Evolutionary conservation across 2,888 invertebrate genomes (phyloP), one percentile per base, ranked within the genome.

Genomic region (Doris montereyensis): DNA sequence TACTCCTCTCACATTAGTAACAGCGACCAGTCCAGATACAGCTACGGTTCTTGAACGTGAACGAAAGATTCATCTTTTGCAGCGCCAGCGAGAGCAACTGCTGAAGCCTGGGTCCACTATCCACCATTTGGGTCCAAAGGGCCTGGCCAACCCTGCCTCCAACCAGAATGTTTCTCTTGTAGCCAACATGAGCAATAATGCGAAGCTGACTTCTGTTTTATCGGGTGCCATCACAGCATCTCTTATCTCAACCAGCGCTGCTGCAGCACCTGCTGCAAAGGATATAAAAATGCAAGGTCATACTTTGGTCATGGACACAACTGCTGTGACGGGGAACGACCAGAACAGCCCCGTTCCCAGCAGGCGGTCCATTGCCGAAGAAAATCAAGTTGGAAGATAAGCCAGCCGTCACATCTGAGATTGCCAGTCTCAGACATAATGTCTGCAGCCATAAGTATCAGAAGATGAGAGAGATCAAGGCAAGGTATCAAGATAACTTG

Each of bases 401-500:
- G n/a, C 83, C 86, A 2, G 86, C 90, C 13, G 82, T 88, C 3
- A 85, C 85, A 21, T 81, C 83, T 26, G 90, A 91, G 76, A 85
- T 89, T 52, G 88, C 86, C 3, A 81, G 82, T 30, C 83, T 86
- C 8, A 82, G 91, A 30, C 87, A 87, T 77, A 81, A 85, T 34
- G 87, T 91, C 65, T 80, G 86, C 52, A 89, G 88, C 67, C 81
- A 85, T 35, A 87, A 87, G 73, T 76, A 81, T 8, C 82, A 83
- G 67, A 87, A 89, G 79, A 86, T 91, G 85, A 83, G 82, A 41
- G 86, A 86, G 58, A 78, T 91, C 1, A 91, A 91, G 81, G 89
- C 89, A 68, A 89, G 84, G 35, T 92, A 92, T 84, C 86, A 87
- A 79, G 91, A 92, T 74, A 88, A 91, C 81, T 84, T 92, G 80